phyloP scores from a whole-genome alignment of 1,140 invertebrate species.

The Halyomorpha halys region DNA sequence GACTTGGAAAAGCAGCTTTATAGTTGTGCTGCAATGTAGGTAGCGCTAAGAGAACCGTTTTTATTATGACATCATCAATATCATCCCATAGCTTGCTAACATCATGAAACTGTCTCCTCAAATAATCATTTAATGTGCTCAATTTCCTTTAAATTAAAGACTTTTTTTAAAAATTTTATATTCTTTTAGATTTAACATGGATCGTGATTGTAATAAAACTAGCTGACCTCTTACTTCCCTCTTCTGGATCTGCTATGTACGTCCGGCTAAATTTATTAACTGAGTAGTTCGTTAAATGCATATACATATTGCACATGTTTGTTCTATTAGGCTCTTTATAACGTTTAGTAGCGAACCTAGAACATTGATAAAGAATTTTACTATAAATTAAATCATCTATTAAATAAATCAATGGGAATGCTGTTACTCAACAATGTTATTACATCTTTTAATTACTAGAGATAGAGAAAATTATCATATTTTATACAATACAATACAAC shows the following conservation, averaged over 20 bases:
- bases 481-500: too few relatives aligned
- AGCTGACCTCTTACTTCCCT: constrained; percentile 66
- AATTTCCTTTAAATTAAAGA: constrained; percentile 30
- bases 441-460: too few relatives aligned
- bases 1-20: constrained; percentile 73
- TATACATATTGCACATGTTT: constrained; percentile 77
- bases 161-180: not conserved
- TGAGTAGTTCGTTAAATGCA: constrained; percentile 96
- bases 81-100: constrained; percentile 63
- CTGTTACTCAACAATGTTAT: too few relatives aligned
- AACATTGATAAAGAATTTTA: too few relatives aligned
- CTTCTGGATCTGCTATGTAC: constrained; percentile 62
- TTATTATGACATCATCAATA: constrained; percentile 82
- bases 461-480: too few relatives aligned
- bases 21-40: constrained; percentile 80
- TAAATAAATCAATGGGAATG: too few relatives aligned
- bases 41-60: constrained; percentile 76
- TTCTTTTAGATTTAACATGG: too few relatives aligned
- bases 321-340: constrained; percentile 67
- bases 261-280: constrained; percentile 84
- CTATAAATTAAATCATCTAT: too few relatives aligned
- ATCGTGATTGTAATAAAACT: too few relatives aligned
- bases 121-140: constrained; percentile 20
- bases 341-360: constrained; percentile 71
- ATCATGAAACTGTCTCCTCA: constrained; percentile 44